A percentile compares a stretch with the other conserved stretches of the same genome.
phyloP scores from a whole-genome alignment of 2,888 invertebrate genomes.

The Drosophila lacicola region DNA sequence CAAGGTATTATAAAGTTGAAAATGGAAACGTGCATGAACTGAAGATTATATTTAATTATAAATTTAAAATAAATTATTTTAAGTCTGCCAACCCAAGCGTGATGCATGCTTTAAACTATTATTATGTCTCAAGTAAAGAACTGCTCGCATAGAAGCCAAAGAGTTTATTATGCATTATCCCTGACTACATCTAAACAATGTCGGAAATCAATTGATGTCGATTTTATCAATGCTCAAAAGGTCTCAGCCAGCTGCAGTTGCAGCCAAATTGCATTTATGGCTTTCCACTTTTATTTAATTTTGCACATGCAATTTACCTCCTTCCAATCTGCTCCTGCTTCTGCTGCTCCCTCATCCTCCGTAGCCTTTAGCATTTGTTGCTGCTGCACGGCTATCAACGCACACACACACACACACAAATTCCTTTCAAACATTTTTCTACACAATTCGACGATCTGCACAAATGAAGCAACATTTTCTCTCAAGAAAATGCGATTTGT shows the following conservation, averaged over 20 bases:
- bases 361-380: slow-evolving; percentile 32
- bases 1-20: not conserved
- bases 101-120: too few species aligned
- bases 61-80: too few species aligned
- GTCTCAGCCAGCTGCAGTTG: slow-evolving; percentile 37
- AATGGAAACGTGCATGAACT: not conserved
- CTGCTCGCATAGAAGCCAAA: too few species aligned
- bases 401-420: slow-evolving; percentile 32
- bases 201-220: slow-evolving; percentile 73
- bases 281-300: slow-evolving; percentile 73
- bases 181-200: slow-evolving; percentile 60
- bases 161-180: slow-evolving; percentile 16
- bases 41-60: not conserved
- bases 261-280: slow-evolving; percentile 78
- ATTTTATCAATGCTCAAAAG: slow-evolving; percentile 63
- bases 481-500: slow-evolving; percentile 78
- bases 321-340: not conserved
- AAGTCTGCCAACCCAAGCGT: too few species aligned
- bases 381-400: slow-evolving; percentile 36
- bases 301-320: slow-evolving; percentile 66
- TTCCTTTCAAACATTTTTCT: slow-evolving; percentile 72
- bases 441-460: slow-evolving; percentile 73
- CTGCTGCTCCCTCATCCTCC: slow-evolving; percentile 1
- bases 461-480: slow-evolving; percentile 81
- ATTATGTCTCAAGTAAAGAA: too few species aligned